phyloP scores from a whole-genome alignment of 2,797 vertebrate genomes.

The Gobio occitaniae region DNA sequence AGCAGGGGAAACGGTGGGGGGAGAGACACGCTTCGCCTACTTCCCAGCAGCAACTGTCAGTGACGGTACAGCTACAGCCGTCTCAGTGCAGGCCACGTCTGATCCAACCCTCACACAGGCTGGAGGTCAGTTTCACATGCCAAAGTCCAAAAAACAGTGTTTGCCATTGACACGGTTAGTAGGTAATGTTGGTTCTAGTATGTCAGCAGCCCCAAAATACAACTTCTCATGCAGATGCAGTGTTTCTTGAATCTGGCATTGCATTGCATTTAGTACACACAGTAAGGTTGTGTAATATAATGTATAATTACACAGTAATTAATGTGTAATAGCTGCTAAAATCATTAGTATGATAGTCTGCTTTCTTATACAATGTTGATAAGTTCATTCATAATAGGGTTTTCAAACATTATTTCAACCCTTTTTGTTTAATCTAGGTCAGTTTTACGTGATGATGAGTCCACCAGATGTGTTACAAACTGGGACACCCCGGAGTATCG shows the following conservation, averaged over 20 bases:
- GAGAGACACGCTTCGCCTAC: slow-evolving; percentile 90
- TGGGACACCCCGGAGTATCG: slow-evolving; percentile 84
- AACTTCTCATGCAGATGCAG: not conserved
- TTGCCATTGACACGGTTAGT: not conserved
- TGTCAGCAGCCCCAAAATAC: not conserved
- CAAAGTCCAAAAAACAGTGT: not conserved
- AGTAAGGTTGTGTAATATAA: not conserved
- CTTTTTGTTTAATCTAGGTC: slow-evolving; percentile 72
- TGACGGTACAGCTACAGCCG: slow-evolving; percentile 84
- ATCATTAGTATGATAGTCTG: not conserved
- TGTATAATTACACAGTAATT: not conserved
- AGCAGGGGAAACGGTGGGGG: slow-evolving; percentile 83
- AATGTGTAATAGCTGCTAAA: not conserved
- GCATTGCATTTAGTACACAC: not conserved
- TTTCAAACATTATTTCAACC: not conserved
- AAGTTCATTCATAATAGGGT: too few relatives aligned
- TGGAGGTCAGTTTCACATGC: slow-evolving; percentile 78
- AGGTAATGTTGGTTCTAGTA: not conserved
- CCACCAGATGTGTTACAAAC: slow-evolving; percentile 90
- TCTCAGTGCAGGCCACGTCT: slow-evolving; percentile 87
- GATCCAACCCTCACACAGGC: slow-evolving; percentile 87
- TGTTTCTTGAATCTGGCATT: not conserved
- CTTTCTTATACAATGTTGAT: not conserved
- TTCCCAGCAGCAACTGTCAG: slow-evolving; percentile 89
- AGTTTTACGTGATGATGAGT: slow-evolving; percentile 97